Evolutionary conservation across 1,140 invertebrate species (phyloP).

Genomic region (Platyscapa corneri): DNA sequence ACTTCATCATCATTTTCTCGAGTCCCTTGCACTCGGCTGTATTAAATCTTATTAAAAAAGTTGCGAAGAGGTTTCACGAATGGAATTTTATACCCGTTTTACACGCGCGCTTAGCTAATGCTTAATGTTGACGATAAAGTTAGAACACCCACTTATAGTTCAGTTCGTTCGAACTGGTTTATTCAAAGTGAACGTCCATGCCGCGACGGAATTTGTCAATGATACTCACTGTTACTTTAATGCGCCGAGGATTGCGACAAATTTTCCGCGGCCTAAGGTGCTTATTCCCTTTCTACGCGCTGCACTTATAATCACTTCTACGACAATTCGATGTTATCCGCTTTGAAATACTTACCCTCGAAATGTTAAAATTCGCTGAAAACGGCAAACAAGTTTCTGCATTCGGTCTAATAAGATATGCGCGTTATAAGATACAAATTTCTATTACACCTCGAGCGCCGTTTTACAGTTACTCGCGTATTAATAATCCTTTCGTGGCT

Average conservation of each 20-base stretch:
- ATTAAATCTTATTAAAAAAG: too few relatives aligned
- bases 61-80: too few relatives aligned
- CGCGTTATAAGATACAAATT: neutral
- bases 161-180: neutral
- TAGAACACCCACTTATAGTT: neutral
- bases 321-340: neutral
- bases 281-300: neutral
- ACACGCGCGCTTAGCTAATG: too few relatives aligned
- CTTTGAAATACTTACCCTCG: neutral
- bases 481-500: slow-evolving; percentile 9
- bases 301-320: neutral
- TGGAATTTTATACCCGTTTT: too few relatives aligned
- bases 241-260: slow-evolving; percentile 11
- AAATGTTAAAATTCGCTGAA: neutral
- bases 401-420: neutral
- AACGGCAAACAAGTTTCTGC: neutral
- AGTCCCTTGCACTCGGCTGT: too few relatives aligned
- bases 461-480: neutral
- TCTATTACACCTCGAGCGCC: neutral
- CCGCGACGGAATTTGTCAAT: slow-evolving; percentile 27
- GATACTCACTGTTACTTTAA: neutral
- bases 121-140: neutral
- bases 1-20: too few relatives aligned
- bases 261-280: slow-evolving; percentile 2
- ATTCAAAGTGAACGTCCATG: slow-evolving; percentile 38